These are phyloP conservation scores for Yponomeuta cagnagella DNA, from an alignment of 2,888 invertebrate genomes.

Conservation along the genomic window DNA sequence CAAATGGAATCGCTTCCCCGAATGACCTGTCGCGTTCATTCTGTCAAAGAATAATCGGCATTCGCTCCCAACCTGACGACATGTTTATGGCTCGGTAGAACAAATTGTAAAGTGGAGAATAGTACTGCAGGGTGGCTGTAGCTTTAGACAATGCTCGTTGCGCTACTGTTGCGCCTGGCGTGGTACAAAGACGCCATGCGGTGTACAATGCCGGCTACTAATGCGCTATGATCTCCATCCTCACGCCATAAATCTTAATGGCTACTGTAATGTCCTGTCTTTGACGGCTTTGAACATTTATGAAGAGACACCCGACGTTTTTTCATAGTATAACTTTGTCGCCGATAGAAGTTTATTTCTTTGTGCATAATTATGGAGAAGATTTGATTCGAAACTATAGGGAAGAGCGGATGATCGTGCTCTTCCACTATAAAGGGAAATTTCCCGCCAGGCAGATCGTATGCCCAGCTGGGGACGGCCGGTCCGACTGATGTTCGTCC, in stretches of 20 bases:
- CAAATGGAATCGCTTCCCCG: constrained; percentile 14
- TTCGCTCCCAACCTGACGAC: constrained; percentile 56
- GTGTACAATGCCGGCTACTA: constrained; percentile 64
- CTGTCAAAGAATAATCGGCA: neutral
- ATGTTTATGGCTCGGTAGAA: constrained; percentile 63
- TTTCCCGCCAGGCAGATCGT: no score
- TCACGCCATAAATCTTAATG: constrained; percentile 62
- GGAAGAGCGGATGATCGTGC: no score
- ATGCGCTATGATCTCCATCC: constrained; percentile 67
- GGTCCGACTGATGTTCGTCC: no score
- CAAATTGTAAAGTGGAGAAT: constrained; percentile 34
- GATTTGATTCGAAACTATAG: no score
- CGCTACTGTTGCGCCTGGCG: constrained; percentile 37
- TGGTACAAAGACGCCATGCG: constrained; percentile 55
- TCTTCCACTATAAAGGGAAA: no score
- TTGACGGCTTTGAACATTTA: constrained; percentile 5
- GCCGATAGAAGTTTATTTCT: no score
- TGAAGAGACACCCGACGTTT: neutral
- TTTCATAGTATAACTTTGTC: neutral
- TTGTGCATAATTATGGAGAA: no score
- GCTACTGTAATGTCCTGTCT: constrained; percentile 24
- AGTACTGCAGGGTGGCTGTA: constrained; percentile 16
- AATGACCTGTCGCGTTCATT: constrained; percentile 9
- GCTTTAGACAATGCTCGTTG: constrained; percentile 23
- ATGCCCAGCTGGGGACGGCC: no score